These are phyloP conservation scores for Lissonota sp. DNA, from an alignment of 2,888 invertebrate genomes.

Conservation along the genomic window DNA sequence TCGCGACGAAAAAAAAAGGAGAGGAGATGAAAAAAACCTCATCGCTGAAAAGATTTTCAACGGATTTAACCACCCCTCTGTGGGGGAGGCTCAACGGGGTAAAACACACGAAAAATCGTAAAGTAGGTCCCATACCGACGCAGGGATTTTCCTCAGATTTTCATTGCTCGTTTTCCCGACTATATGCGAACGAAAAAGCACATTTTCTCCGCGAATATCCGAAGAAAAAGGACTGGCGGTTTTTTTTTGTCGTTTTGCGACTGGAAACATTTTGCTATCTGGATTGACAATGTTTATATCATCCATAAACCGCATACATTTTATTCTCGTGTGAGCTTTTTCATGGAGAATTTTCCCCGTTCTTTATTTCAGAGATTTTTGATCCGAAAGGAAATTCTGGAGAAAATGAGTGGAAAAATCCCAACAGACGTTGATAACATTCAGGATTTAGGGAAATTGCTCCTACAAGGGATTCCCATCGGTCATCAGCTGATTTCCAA, in stretches of 20 bases:
- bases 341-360: not conserved
- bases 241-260: not conserved
- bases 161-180: slow-evolving; percentile 11
- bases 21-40: slow-evolving; percentile 40
- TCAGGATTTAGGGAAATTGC: not conserved
- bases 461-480: not conserved
- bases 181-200: not conserved
- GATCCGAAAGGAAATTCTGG: not conserved
- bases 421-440: not conserved
- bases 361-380: not conserved
- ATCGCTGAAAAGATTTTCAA: slow-evolving; percentile 57
- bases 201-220: slow-evolving; percentile 29
- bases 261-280: too few species aligned
- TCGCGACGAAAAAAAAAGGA: slow-evolving; percentile 17
- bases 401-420: not conserved
- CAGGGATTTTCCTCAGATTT: slow-evolving; percentile 52
- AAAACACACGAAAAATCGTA: slow-evolving; percentile 50
- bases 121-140: not conserved
- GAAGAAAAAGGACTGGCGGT: not conserved
- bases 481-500: not conserved
- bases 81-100: slow-evolving; percentile 14
- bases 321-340: not conserved
- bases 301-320: not conserved
- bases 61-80: slow-evolving; percentile 46
- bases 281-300: too few species aligned